phyloP scores from a whole-genome alignment of 2,888 invertebrate genomes.

The Sussaba pulchella region DNA sequence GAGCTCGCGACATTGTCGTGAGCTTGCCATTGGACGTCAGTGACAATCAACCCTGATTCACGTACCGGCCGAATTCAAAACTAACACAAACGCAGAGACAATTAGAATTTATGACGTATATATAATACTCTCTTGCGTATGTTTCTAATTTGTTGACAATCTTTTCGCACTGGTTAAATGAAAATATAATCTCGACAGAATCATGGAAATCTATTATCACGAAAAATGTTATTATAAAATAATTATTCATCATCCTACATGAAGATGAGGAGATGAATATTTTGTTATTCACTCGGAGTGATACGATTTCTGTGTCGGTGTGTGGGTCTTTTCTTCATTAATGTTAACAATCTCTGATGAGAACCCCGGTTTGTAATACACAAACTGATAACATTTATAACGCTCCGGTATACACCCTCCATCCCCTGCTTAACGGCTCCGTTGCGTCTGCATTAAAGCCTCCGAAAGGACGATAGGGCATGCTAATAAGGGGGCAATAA shows the following conservation, averaged over 20 bases:
- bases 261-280: not conserved
- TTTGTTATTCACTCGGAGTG: not conserved
- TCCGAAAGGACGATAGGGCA: constrained; percentile 80
- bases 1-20: constrained; percentile 79
- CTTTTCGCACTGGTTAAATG: constrained; percentile 2
- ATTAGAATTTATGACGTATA: constrained; percentile 66
- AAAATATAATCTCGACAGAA: not conserved
- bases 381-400: constrained; percentile 79
- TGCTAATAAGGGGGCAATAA: constrained; percentile 80
- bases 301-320: constrained; percentile 13
- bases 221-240: not conserved
- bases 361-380: constrained; percentile 78
- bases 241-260: not conserved
- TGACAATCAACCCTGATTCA: constrained; percentile 81
- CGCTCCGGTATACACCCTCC: constrained; percentile 71
- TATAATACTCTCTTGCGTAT: too few species aligned
- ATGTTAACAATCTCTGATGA: constrained; percentile 61
- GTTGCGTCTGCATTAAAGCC: constrained; percentile 71
- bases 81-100: constrained; percentile 66
- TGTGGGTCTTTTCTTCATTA: constrained; percentile 34
- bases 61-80: constrained; percentile 72
- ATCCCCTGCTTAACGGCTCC: constrained; percentile 73
- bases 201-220: not conserved
- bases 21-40: constrained; percentile 81
- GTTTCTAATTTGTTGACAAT: too few species aligned